phyloP scores from a whole-genome alignment of 2,888 invertebrate genomes.

The Matsumyia berberina region DNA sequence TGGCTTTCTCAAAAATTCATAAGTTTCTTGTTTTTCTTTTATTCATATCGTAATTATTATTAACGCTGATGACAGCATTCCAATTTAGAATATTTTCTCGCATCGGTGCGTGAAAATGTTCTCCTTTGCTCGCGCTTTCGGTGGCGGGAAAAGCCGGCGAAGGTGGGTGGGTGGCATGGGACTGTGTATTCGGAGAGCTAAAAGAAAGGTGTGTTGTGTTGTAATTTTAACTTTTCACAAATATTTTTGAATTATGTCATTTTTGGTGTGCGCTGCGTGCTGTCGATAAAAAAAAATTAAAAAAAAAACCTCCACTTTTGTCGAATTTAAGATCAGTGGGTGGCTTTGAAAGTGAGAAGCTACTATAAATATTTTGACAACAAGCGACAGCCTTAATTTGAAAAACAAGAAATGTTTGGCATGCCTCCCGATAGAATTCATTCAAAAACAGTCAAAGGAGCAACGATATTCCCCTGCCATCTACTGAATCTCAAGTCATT shows the following conservation, averaged over 20 bases:
- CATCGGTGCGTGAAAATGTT: constrained; percentile 61
- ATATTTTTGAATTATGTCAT: constrained; percentile 34
- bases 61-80: constrained; percentile 73
- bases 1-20: constrained; percentile 56
- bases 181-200: no score
- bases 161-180: neutral
- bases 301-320: no score
- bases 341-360: no score
- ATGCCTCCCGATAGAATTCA: no score
- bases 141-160: neutral
- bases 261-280: neutral
- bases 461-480: no score
- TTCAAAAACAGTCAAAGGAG: no score
- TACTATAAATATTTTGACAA: no score
- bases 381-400: no score
- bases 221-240: neutral
- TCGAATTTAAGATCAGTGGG: no score
- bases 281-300: neutral
- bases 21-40: constrained; percentile 19
- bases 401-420: no score
- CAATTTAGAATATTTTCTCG: constrained; percentile 62
- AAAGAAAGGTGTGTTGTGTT: constrained; percentile 1
- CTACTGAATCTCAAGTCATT: no score
- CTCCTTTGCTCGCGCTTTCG: neutral
- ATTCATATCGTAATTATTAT: constrained; percentile 71